phyloP scores from a whole-genome alignment of 2,113 vertebrate genomes.

The Serinus canaria region DNA sequence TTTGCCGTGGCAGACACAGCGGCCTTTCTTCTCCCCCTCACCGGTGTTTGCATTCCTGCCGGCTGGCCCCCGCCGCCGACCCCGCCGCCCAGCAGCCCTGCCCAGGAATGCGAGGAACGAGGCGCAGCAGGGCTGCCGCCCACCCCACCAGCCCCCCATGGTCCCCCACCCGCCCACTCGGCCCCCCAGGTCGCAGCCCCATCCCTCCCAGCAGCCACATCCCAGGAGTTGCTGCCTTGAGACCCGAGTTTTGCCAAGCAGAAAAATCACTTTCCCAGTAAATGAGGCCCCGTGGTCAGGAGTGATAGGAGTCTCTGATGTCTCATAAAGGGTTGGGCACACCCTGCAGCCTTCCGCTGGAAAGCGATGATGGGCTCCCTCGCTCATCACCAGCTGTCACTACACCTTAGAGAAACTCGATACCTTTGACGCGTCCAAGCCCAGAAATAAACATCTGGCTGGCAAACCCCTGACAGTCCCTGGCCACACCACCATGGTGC shows the following conservation, averaged over 20 bases:
- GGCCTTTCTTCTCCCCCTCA: constrained; percentile 43
- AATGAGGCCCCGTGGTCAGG: accelerated
- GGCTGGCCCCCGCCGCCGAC: constrained; percentile 16
- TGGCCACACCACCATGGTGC: accelerated
- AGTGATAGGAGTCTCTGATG: not conserved
- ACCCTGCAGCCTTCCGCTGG: not conserved
- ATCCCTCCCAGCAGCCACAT: not conserved
- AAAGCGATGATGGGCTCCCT: not conserved
- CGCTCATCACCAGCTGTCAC: not conserved
- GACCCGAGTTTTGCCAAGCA: not conserved
- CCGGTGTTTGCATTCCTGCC: constrained; percentile 63
- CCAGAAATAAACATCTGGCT: constrained; percentile 2
- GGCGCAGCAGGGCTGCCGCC: not conserved
- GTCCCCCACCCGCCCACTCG: not conserved
- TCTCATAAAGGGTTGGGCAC: not conserved
- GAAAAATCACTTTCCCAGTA: not conserved
- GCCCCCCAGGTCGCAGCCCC: not conserved
- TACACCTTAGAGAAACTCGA: not conserved
- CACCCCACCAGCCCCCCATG: not conserved
- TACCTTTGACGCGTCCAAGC: not conserved
- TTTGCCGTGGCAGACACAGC: not conserved
- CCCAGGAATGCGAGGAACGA: constrained; percentile 59
- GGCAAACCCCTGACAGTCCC: not conserved
- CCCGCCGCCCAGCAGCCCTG: constrained; percentile 36
- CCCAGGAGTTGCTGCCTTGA: not conserved